phyloP scores from a whole-genome alignment of 1,140 invertebrate genomes.

The Maniola jurtina region DNA sequence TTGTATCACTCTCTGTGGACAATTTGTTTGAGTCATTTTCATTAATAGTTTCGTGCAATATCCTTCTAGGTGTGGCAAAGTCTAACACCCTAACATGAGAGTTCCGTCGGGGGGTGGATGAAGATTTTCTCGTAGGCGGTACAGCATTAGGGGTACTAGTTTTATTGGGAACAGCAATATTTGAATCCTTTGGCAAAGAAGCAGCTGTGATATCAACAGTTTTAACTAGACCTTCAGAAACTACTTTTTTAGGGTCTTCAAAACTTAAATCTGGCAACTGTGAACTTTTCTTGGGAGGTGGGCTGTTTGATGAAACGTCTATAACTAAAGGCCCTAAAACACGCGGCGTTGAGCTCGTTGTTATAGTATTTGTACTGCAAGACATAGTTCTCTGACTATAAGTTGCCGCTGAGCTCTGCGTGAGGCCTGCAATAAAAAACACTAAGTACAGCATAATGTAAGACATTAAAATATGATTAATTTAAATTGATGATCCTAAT shows the following conservation, averaged over 20 bases:
- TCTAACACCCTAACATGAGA: slow-evolving; percentile 69
- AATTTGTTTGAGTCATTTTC: slow-evolving; percentile 41
- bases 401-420: neutral
- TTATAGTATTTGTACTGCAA: slow-evolving; percentile 23
- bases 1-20: neutral
- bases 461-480: neutral
- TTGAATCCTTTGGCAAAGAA: slow-evolving; percentile 59
- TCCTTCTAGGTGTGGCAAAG: slow-evolving; percentile 65
- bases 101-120: slow-evolving; percentile 63
- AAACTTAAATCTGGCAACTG: slow-evolving; percentile 8
- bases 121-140: slow-evolving; percentile 58
- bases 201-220: slow-evolving; percentile 51
- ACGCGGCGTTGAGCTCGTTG: slow-evolving; percentile 20
- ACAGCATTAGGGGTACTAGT: slow-evolving; percentile 54
- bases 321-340: slow-evolving; percentile 45
- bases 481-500: neutral
- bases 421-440: slow-evolving; percentile 4
- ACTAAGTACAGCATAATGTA: neutral
- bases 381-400: slow-evolving; percentile 6
- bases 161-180: slow-evolving; percentile 32
- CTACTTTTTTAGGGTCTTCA: slow-evolving; percentile 18
- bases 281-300: slow-evolving; percentile 5
- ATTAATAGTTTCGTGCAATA: slow-evolving; percentile 54
- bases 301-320: slow-evolving; percentile 38
- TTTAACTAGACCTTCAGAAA: slow-evolving; percentile 44